Conservation (phyloP, 1,140 invertebrate genomes). For the Camponotus pennsylvanicus region DNA sequence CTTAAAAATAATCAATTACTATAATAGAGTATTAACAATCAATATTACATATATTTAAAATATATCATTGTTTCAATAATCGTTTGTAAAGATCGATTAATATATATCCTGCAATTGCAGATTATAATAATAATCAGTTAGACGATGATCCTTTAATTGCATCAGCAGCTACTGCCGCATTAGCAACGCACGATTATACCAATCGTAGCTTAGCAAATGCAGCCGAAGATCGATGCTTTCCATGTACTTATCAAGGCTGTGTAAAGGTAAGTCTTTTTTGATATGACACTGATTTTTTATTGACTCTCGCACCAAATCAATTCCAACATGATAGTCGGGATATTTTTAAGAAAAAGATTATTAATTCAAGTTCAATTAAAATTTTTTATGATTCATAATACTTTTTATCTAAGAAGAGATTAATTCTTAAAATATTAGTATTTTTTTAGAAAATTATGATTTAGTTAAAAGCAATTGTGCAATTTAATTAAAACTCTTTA, state of each 20-base stretch:
- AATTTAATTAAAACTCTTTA: neutral
- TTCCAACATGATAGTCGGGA: neutral
- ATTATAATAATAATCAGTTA: conserved; percentile 83
- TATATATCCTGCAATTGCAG: conserved; percentile 72
- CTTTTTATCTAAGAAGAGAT: neutral
- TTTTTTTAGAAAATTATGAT: neutral
- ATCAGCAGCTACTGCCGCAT: conserved; percentile 80
- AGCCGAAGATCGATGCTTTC: conserved; percentile 87
- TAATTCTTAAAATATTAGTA: neutral
- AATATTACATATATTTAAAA: neutral
- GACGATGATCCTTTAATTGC: conserved; percentile 76
- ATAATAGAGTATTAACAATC: neutral
- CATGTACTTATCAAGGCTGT: conserved; percentile 88
- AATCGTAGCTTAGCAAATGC: conserved; percentile 81
- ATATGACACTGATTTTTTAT: neutral
- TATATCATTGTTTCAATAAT: neutral
- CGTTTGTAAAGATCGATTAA: neutral
- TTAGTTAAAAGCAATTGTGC: neutral
- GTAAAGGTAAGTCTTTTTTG: conserved; percentile 77
- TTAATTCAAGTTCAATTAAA: neutral
- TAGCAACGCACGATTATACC: conserved; percentile 85
- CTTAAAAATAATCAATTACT: neutral
- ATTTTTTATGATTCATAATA: neutral
- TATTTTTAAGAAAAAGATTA: neutral
- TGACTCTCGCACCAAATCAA: neutral